phyloP scores from a whole-genome alignment of 2,888 invertebrate species.

The Scaptodrosophila latifasciaeformis region DNA sequence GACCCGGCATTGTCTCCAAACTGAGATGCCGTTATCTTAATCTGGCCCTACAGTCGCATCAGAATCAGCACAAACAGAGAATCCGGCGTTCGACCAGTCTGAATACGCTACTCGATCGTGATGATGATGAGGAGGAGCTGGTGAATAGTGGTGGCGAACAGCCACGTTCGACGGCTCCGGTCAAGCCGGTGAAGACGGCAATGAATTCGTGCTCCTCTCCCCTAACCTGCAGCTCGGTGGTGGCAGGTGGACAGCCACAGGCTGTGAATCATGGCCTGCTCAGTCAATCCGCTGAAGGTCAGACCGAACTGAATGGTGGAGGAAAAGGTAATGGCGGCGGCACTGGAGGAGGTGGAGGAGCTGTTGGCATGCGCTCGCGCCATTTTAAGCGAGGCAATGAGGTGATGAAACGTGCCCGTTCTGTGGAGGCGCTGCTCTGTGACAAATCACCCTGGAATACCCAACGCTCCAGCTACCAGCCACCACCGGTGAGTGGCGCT shows the following conservation, averaged over 20 bases:
- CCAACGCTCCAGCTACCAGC: conserved; percentile 36
- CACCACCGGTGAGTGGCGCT: conserved; percentile 8
- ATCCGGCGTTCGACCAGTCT: conserved; percentile 88
- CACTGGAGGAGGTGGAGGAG: neutral
- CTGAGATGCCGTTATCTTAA: conserved; percentile 91
- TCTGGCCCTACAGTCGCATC: conserved; percentile 83
- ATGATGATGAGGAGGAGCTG: conserved; percentile 70
- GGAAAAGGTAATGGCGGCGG: neutral
- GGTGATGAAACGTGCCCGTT: conserved; percentile 87
- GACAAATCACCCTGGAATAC: conserved; percentile 77
- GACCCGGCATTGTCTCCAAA: conserved; percentile 92
- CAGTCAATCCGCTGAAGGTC: too few relatives aligned
- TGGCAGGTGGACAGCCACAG: too few relatives aligned
- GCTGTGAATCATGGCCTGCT: too few relatives aligned
- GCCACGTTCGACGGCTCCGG: too few relatives aligned
- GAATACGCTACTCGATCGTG: conserved; percentile 88
- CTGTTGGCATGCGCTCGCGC: conserved; percentile 59
- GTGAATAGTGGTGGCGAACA: too few relatives aligned
- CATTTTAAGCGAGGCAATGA: conserved; percentile 78
- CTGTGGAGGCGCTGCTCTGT: conserved; percentile 88
- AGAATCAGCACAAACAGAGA: conserved; percentile 80
- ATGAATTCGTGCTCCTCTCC: too few relatives aligned
- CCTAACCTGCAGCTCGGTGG: too few relatives aligned
- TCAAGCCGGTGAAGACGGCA: too few relatives aligned
- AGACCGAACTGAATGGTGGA: too few relatives aligned